phyloP scores from a whole-genome alignment of 2,797 vertebrate species.

The Yasuhikotakia modesta region DNA sequence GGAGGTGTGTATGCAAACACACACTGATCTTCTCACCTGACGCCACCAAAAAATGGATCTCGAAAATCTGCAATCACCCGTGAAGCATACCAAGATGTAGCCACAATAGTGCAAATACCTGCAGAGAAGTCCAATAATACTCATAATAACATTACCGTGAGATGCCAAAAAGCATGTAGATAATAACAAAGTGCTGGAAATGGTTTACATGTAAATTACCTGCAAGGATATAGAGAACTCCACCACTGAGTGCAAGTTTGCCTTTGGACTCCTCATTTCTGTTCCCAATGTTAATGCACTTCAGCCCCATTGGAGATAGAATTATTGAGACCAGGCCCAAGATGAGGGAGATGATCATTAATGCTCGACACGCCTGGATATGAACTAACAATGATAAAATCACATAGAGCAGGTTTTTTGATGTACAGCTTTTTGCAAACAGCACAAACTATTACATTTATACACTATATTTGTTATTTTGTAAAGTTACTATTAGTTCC shows the following conservation, averaged over 20 bases:
- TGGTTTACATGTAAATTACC: constrained; percentile 66
- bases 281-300: constrained; percentile 82
- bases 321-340: constrained; percentile 77
- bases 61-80: constrained; percentile 73
- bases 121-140: background rate
- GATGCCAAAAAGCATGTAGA: background rate
- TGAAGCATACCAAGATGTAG: constrained; percentile 77
- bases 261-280: constrained; percentile 74
- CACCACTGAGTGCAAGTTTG: constrained; percentile 76
- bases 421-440: background rate
- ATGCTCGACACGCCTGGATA: constrained; percentile 82
- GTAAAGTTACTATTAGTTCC: no score
- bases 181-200: background rate
- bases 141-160: background rate
- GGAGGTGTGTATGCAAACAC: background rate
- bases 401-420: background rate
- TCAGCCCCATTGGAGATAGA: constrained; percentile 81
- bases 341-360: constrained; percentile 84
- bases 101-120: constrained; percentile 71
- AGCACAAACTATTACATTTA: background rate
- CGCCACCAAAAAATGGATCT: constrained; percentile 67
- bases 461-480: background rate
- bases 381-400: constrained; percentile 68
- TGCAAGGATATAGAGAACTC: constrained; percentile 75
- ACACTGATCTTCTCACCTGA: constrained; percentile 65